These are phyloP conservation scores for Alloplasta piceator DNA, from an alignment of 2,888 invertebrate genomes.

Conservation along the genomic window DNA sequence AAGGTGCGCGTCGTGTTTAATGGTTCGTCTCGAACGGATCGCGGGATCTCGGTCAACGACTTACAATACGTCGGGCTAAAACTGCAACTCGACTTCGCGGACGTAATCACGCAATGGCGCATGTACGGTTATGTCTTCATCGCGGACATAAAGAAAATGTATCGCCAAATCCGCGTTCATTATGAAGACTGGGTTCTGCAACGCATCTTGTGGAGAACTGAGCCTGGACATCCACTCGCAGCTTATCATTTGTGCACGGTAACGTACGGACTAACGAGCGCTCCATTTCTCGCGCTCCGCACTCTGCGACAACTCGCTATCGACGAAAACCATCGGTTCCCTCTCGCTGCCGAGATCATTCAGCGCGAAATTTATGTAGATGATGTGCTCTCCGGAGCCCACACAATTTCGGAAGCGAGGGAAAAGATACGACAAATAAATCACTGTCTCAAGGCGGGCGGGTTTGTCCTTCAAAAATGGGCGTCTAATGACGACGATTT, in stretches of 20 bases:
- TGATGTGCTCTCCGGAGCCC: constrained; percentile 56
- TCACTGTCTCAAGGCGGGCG: constrained; percentile 34
- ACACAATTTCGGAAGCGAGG: constrained; percentile 14
- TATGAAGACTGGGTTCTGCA: constrained; percentile 25
- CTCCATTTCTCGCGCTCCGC: constrained; percentile 9
- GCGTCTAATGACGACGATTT: constrained; percentile 27
- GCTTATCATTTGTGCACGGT: constrained; percentile 3
- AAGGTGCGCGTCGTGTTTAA: constrained; percentile 31
- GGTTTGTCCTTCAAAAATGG: constrained; percentile 56
- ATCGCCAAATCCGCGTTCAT: constrained; percentile 34
- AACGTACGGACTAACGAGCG: constrained; percentile 6
- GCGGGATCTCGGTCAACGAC: constrained; percentile 71
- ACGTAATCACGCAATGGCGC: constrained; percentile 38
- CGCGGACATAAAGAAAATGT: constrained; percentile 50
- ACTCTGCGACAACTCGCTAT: neutral
- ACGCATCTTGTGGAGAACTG: neutral
- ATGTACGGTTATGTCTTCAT: constrained; percentile 43
- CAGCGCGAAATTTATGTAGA: constrained; percentile 55
- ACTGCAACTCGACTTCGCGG: constrained; percentile 58
- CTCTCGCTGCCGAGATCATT: neutral
- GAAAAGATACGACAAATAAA: constrained; percentile 37
- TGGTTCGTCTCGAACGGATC: constrained; percentile 67
- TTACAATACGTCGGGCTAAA: constrained; percentile 73
- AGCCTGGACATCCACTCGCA: neutral
- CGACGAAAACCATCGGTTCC: constrained; percentile 1